Evolutionary conservation across 2,888 invertebrate species (phyloP).

Genomic region (Pegoplata infirma): DNA sequence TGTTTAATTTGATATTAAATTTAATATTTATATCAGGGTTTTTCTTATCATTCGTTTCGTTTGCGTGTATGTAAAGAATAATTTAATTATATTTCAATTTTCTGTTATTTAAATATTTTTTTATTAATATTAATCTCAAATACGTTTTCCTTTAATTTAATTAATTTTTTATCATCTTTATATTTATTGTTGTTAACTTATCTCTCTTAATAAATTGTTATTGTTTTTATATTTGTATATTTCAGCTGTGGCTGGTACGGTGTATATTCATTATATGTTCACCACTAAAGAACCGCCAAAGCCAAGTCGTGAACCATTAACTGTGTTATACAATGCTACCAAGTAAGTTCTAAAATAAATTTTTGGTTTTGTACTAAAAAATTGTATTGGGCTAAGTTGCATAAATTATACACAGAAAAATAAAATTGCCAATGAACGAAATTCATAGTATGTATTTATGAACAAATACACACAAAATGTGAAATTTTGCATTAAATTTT

Average conservation of each 20-base stretch:
- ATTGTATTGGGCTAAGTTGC: too few relatives aligned
- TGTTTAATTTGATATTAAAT: neutral
- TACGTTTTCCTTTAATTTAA: conserved; percentile 43
- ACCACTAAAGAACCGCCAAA: conserved; percentile 74
- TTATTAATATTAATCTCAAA: conserved; percentile 14
- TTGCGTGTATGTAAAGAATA: neutral
- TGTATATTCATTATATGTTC: conserved; percentile 76
- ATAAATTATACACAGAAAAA: too few relatives aligned
- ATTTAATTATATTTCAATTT: neutral
- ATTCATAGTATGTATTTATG: too few relatives aligned
- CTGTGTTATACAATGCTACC: conserved; percentile 77
- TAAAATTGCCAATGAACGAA: too few relatives aligned
- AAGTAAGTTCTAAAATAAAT: conserved; percentile 69
- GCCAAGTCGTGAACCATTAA: conserved; percentile 72
- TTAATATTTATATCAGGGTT: neutral
- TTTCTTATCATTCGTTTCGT: conserved; percentile 1
- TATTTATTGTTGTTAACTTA: conserved; percentile 13
- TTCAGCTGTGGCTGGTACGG: conserved; percentile 75
- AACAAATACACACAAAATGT: too few relatives aligned
- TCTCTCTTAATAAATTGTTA: conserved; percentile 7
- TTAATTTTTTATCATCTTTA: conserved; percentile 27
- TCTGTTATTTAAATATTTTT: neutral
- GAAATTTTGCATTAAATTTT: too few relatives aligned
- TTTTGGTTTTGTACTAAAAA: too few relatives aligned
- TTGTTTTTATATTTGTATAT: too few relatives aligned